Evolutionary conservation across 2,113 vertebrate genomes (phyloP).

Genomic region (Sminthopsis crassicaudata): DNA sequence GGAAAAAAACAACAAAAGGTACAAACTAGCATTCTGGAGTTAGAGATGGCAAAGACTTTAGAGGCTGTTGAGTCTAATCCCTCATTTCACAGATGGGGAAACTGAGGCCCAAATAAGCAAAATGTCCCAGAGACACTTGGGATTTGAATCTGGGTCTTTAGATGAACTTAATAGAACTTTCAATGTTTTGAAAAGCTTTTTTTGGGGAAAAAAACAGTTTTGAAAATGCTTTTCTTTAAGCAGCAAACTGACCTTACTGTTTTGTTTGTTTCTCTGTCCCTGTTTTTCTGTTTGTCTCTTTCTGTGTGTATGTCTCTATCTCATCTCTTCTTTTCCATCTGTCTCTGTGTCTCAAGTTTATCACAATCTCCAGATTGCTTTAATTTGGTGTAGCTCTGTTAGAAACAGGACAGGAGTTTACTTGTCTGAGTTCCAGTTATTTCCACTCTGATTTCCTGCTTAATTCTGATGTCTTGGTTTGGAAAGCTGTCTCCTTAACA

Average conservation of each 20-base stretch:
- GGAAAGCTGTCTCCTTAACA: not conserved
- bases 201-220: slow-evolving; percentile 44
- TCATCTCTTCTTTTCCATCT: not conserved
- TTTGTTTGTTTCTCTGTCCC: slow-evolving; percentile 50
- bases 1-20: slow-evolving; percentile 38
- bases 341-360: slow-evolving; percentile 61
- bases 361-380: not conserved
- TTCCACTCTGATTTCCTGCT: slow-evolving; percentile 75
- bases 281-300: not conserved
- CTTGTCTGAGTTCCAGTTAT: not conserved
- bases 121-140: not conserved
- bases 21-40: not conserved
- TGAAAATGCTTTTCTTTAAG: slow-evolving; percentile 53
- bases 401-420: not conserved
- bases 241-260: slow-evolving; percentile 20
- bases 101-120: not conserved
- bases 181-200: slow-evolving; percentile 33
- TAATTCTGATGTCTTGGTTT: not conserved
- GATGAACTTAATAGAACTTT: not conserved
- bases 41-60: not conserved
- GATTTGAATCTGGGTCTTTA: not conserved
- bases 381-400: not conserved
- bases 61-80: not conserved
- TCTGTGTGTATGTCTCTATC: not conserved
- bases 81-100: not conserved